phyloP scores from a whole-genome alignment of 2,113 vertebrate species.

The Thamnaconus septentrionalis region DNA sequence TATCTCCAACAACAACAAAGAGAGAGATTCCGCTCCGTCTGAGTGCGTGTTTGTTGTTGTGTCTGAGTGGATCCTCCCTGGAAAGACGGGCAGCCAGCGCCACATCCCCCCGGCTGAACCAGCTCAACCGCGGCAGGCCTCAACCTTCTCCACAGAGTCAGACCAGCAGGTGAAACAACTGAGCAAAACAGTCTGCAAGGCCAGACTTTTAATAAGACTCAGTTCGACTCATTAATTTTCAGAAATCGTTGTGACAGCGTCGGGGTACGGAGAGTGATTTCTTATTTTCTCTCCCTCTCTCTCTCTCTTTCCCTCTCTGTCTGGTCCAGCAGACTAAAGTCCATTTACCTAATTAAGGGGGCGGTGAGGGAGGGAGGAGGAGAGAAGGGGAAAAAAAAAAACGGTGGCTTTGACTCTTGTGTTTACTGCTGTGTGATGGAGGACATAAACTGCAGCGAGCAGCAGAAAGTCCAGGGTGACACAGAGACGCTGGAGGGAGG shows the following conservation, averaged over 20 bases:
- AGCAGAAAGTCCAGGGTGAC: conserved; percentile 10
- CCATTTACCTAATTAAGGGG: conserved; percentile 62
- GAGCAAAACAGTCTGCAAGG: conserved; percentile 12
- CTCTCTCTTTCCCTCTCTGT: conserved; percentile 30
- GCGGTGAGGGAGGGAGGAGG: too few relatives aligned
- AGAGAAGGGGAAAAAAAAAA: conserved; percentile 44
- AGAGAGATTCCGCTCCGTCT: conserved; percentile 51
- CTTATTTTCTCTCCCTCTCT: background rate
- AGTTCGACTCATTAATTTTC: conserved; percentile 51
- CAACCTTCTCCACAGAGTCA: background rate
- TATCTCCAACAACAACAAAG: conserved; percentile 62
- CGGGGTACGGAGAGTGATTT: conserved; percentile 57
- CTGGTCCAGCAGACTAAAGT: conserved; percentile 57
- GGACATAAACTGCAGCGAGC: conserved; percentile 41
- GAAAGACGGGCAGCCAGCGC: conserved; percentile 47
- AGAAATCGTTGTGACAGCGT: conserved; percentile 54
- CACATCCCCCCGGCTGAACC: background rate
- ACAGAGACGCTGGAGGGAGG: conserved; percentile 13
- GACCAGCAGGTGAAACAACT: conserved; percentile 15
- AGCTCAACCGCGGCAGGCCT: conserved; percentile 25
- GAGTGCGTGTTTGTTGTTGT: conserved; percentile 57
- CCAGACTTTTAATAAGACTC: conserved; percentile 57
- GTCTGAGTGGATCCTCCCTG: conserved; percentile 62
- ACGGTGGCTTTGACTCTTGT: conserved; percentile 31
- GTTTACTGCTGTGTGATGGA: conserved; percentile 58